Base-by-base conservation (phyloP, 2,888 invertebrate genomes). In the Tetheella fluctuosa region DNA sequence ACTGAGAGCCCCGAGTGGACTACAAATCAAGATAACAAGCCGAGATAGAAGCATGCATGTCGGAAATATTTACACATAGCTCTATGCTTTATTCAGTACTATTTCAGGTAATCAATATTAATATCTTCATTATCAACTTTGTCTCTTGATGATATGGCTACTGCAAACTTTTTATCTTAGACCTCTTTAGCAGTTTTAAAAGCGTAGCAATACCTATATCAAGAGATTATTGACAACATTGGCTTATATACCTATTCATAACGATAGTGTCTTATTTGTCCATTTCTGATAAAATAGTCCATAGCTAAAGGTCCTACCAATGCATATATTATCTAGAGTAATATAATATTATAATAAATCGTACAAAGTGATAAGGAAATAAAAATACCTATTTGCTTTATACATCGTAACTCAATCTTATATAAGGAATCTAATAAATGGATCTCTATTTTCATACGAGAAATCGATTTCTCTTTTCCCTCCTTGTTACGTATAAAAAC, bases 11-110 rank as follows among this genome's bases (percentile, higher is more conserved):
- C 82, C 84, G 80, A 83, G 86, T 84, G 83, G 82, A 83, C 88
- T 81, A 89, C 89, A 89, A 89, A 89, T 89, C 89, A 89, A 86
- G 88, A 88, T 89, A 89, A 89, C 87, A 88, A 88, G 88, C 86
- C 67, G 65, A 83, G 85, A 86, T 88, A 85, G 78, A 78, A 78
- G 73, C 73, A 70, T 79, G 76, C 73, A 70, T 79, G 76, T 72
- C 76, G 79, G 83, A 82, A 79, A 85, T 85, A 82, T 87, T 86
- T 86, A 87, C 86, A 84, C 84, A 81, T 83, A 67, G 65, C 71
- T 68, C 70, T 65, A 62, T 68, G 61, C 72, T 74, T 73, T 76
- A 73, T 78, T 74, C 70, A 73, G 70, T 69, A 69, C 68, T n/a
- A n/a, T n/a, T n/a, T 34, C 1, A 3, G 15, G 20, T 55, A 34